phyloP scores from a whole-genome alignment of 2,888 invertebrate genomes.

The Amphimallon solstitiale region DNA sequence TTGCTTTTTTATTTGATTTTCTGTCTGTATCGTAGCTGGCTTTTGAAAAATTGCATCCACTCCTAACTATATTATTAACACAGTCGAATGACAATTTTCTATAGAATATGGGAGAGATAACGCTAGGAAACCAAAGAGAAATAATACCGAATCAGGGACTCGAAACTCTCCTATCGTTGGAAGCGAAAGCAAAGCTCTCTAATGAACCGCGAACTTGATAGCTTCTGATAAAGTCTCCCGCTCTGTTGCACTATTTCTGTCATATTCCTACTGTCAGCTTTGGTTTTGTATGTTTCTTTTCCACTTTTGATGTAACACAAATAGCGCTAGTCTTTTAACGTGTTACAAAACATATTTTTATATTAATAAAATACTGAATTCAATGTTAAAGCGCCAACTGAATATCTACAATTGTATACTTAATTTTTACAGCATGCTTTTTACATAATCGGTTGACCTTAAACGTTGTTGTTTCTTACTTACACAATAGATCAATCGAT shows the following conservation, averaged over 20 bases:
- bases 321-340: not conserved
- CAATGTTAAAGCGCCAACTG: too few species aligned
- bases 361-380: too few species aligned
- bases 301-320: not conserved
- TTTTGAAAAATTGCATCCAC: constrained; percentile 35
- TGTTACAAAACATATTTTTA: not conserved
- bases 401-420: too few species aligned
- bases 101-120: constrained; percentile 47
- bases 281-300: not conserved
- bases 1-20: constrained; percentile 6
- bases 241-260: constrained; percentile 29
- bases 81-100: constrained; percentile 47
- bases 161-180: constrained; percentile 22
- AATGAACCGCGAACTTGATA: constrained; percentile 61
- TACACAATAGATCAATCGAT: too few species aligned
- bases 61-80: constrained; percentile 35
- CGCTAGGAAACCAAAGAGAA: constrained; percentile 46
- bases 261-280: constrained; percentile 19
- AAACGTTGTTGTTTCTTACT: too few species aligned
- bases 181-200: constrained; percentile 56
- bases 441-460: too few species aligned
- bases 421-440: too few species aligned
- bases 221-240: constrained; percentile 44
- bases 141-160: constrained; percentile 50
- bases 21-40: constrained; percentile 8